phyloP scores from a whole-genome alignment of 2,888 invertebrate species.

The Petrophora chlorosata region DNA sequence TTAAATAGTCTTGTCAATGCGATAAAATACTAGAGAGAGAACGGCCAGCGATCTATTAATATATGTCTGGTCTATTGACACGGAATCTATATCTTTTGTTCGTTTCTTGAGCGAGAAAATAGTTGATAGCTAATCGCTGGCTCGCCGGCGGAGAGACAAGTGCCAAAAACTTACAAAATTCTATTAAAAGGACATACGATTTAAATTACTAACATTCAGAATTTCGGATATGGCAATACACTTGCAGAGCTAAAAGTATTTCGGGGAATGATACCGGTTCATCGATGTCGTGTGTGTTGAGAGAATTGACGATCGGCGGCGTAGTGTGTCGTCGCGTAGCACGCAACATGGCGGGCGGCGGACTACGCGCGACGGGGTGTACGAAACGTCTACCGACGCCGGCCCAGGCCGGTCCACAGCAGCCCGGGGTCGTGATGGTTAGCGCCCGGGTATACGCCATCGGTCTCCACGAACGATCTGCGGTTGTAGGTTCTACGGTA shows the following conservation, averaged over 20 bases:
- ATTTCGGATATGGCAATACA: slow-evolving; percentile 47
- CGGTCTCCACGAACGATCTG: slow-evolving; percentile 84
- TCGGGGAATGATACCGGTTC: slow-evolving; percentile 40
- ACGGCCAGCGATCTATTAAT: too few relatives aligned
- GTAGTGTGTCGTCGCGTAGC: slow-evolving; percentile 17
- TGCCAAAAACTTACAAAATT: too few relatives aligned
- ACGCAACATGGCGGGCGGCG: slow-evolving; percentile 11
- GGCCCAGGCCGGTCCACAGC: slow-evolving; percentile 86
- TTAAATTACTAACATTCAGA: slow-evolving; percentile 10
- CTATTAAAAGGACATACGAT: too few relatives aligned
- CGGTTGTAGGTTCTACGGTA: slow-evolving; percentile 82
- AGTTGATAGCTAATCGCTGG: too few relatives aligned
- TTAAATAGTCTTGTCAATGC: too few relatives aligned
- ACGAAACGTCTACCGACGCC: slow-evolving; percentile 66
- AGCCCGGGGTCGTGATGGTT: slow-evolving; percentile 86
- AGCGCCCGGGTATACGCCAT: slow-evolving; percentile 83
- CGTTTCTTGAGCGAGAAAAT: too few relatives aligned
- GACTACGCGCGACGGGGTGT: slow-evolving; percentile 12
- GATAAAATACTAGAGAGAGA: too few relatives aligned
- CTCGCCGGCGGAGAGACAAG: too few relatives aligned
- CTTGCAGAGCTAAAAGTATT: slow-evolving; percentile 46
- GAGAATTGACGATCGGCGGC: slow-evolving; percentile 13
- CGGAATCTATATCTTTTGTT: too few relatives aligned
- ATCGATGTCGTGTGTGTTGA: slow-evolving; percentile 6
- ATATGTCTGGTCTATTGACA: too few relatives aligned